A percentile compares a stretch with the other conserved stretches of the same genome.
phyloP scores from a whole-genome alignment of 2,113 vertebrate genomes.

The Antechinus stuartii region DNA sequence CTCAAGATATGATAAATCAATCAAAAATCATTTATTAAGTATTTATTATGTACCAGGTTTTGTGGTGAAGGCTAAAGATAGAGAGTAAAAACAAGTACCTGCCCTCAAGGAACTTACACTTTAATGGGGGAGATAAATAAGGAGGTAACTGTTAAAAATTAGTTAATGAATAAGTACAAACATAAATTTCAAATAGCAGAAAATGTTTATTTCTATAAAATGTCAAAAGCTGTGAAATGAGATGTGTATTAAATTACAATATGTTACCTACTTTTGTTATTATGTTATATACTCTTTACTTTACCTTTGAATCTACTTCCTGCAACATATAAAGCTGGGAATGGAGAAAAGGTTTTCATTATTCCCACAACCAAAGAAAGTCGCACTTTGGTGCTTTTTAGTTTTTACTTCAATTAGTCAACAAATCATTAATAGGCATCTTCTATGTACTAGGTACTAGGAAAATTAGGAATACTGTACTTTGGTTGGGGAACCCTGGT shows the following conservation, averaged over 20 bases:
- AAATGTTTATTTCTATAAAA: slow-evolving; percentile 8
- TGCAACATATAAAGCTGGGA: background rate
- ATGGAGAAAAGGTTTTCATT: background rate
- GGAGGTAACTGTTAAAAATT: background rate
- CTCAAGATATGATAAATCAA: background rate
- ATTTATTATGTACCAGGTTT: background rate
- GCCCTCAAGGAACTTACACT: background rate
- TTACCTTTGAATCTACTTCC: background rate
- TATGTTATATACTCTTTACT: background rate
- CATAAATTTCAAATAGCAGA: background rate
- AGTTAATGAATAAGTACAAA: background rate
- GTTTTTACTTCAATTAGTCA: background rate
- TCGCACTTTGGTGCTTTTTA: background rate
- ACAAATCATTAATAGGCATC: background rate
- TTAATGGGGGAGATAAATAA: background rate
- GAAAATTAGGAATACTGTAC: background rate
- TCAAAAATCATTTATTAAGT: background rate
- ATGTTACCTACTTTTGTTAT: background rate
- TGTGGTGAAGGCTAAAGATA: background rate
- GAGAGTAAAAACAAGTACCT: background rate
- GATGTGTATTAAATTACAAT: slow-evolving; percentile 21
- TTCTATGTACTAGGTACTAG: background rate
- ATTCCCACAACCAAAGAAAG: slow-evolving; percentile 1
- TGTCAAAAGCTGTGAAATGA: background rate
- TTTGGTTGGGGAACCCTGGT: slow-evolving; percentile 3